phyloP scores from a whole-genome alignment of 2,797 vertebrate species.

The Oreortyx pictus region DNA sequence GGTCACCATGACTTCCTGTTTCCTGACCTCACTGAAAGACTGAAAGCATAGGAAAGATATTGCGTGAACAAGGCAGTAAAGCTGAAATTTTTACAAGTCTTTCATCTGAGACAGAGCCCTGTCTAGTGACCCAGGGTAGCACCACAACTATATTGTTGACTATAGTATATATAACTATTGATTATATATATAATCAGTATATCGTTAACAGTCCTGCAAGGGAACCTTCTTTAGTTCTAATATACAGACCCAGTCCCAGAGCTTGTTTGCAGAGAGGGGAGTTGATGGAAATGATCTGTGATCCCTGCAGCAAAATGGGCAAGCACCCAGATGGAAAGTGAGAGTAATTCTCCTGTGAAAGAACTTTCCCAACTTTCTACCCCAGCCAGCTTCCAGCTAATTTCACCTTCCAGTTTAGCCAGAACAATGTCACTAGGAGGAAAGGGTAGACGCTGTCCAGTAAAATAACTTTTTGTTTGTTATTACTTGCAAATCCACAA shows the following conservation, averaged over 20 bases:
- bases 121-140: not conserved
- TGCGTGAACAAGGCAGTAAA: not conserved
- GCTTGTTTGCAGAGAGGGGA: not conserved
- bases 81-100: not conserved
- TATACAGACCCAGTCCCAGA: not conserved
- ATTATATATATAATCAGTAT: not conserved
- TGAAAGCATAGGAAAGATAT: rapidly evolving
- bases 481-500: not conserved
- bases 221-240: not conserved
- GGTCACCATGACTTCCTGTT: not conserved
- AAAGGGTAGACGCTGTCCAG: not conserved
- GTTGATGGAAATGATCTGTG: not conserved
- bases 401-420: not conserved
- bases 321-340: not conserved
- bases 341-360: not conserved
- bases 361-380: not conserved
- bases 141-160: not conserved
- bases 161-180: not conserved
- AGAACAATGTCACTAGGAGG: not conserved
- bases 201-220: not conserved
- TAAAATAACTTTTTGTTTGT: not conserved
- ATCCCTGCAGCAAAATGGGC: not conserved
- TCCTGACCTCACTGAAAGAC: not conserved
- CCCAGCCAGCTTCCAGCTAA: not conserved
- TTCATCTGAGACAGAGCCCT: not conserved